Evolutionary conservation across 2,888 invertebrate genomes (phyloP).

Genomic region (Diloba caeruleocephala): DNA sequence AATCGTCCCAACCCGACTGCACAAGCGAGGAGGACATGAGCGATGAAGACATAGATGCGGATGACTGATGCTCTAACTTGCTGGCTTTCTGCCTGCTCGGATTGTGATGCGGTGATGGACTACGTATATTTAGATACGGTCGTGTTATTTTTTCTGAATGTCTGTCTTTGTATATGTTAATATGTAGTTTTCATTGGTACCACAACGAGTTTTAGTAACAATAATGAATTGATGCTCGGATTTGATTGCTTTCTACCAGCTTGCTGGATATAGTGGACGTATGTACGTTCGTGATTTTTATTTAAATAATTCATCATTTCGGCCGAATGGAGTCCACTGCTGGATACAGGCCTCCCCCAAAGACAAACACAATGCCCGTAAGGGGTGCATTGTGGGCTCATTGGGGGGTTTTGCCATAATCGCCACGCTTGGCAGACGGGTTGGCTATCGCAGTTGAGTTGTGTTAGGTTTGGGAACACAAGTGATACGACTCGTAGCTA

Average conservation of each 20-base stretch:
- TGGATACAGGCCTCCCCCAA: no score
- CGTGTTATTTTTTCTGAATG: not conserved
- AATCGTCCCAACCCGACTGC: constrained; percentile 93
- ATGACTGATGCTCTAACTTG: constrained; percentile 87
- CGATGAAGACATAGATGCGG: constrained; percentile 83
- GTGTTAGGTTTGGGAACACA: no score
- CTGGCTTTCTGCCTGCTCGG: constrained; percentile 85
- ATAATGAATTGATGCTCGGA: not conserved
- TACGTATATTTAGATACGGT: constrained; percentile 12
- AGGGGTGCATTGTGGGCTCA: no score
- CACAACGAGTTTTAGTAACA: no score
- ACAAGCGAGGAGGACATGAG: constrained; percentile 95
- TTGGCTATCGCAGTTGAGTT: no score
- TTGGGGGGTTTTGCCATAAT: no score
- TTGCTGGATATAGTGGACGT: not conserved
- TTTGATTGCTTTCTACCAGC: not conserved
- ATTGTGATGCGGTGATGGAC: constrained; percentile 63
- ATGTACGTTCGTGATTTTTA: no score
- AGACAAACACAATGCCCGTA: no score
- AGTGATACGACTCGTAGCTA: no score
- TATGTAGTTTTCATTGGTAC: not conserved
- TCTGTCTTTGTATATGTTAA: not conserved
- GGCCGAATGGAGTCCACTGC: no score
- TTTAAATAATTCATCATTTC: no score
- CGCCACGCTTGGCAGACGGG: no score